Conservation (phyloP, 2,113 vertebrate genomes). For the Solenodon paradoxus region DNA sequence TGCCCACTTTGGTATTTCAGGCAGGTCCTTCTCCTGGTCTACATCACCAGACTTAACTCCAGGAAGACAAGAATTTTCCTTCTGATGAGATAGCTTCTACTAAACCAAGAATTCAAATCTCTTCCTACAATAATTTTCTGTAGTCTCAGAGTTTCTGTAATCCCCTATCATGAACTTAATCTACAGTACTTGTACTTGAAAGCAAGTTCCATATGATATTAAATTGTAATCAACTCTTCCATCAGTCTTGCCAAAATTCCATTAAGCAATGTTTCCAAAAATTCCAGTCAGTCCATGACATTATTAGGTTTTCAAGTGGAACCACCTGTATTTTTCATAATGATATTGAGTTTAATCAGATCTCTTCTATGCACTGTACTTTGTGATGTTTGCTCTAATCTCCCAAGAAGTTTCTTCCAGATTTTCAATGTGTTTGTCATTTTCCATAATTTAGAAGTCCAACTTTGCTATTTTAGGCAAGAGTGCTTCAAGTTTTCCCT, state of each 20-base stretch:
- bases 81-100: not conserved
- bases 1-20: constrained; percentile 11
- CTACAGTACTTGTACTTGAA: constrained; percentile 23
- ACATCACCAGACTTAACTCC: not conserved
- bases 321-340: constrained; percentile 44
- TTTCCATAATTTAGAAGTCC: constrained; percentile 62
- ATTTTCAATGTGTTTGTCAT: constrained; percentile 73
- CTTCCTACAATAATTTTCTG: not conserved
- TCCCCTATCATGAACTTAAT: not conserved
- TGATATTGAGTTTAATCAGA: constrained; percentile 36
- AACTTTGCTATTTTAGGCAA: constrained; percentile 65
- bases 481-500: constrained; percentile 51
- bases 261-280: constrained; percentile 36
- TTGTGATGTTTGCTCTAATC: constrained; percentile 60
- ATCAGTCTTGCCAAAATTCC: constrained; percentile 35
- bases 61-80: not conserved
- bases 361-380: not conserved
- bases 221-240: constrained; percentile 27
- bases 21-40: not conserved
- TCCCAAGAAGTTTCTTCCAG: constrained; percentile 54
- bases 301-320: constrained; percentile 44
- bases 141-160: not conserved
- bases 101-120: constrained; percentile 13
- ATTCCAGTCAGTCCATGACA: not conserved
- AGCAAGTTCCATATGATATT: constrained; percentile 24